These are phyloP conservation scores for Parazoanthus darwini DNA, from an alignment of 92 coral and sea anemone genomes.

Conservation along the genomic window DNA sequence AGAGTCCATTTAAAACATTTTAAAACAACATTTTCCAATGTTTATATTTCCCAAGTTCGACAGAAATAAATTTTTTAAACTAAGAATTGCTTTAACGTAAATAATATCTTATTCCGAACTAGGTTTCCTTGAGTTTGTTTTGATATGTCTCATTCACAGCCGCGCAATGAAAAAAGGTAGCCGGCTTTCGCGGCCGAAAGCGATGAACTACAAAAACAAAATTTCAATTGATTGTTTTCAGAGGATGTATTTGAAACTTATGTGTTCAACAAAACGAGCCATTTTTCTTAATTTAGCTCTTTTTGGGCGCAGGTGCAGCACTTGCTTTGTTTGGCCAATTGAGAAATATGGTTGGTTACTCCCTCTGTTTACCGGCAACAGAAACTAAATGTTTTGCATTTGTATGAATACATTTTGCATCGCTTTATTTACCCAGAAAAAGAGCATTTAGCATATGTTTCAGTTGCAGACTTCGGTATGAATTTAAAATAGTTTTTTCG, in stretches of 20 bases:
- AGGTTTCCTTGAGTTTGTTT: not conserved
- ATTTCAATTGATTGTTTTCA: not conserved
- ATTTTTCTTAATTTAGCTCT: conserved; percentile 17
- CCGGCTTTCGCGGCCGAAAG: not conserved
- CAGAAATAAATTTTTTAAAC: too few species aligned
- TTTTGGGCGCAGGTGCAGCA: conserved; percentile 31
- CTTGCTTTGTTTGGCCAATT: not conserved
- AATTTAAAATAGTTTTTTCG: not conserved
- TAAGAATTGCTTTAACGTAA: not conserved
- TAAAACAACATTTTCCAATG: not conserved
- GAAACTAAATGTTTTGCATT: not conserved
- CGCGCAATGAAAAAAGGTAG: not conserved
- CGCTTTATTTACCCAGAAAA: conserved; percentile 9
- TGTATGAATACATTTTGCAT: not conserved
- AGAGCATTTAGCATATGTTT: not conserved
- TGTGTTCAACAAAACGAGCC: not conserved
- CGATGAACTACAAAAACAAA: not conserved
- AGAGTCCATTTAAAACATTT: not conserved
- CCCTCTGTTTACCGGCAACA: conserved; percentile 10
- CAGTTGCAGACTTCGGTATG: not conserved
- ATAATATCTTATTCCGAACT: not conserved
- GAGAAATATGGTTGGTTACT: conserved; percentile 4
- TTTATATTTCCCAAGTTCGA: not conserved
- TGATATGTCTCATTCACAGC: not conserved
- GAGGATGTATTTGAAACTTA: not conserved